Evolutionary conservation across 2,888 invertebrate species (phyloP).

Genomic region (Mongoloraphidia duomilia): DNA sequence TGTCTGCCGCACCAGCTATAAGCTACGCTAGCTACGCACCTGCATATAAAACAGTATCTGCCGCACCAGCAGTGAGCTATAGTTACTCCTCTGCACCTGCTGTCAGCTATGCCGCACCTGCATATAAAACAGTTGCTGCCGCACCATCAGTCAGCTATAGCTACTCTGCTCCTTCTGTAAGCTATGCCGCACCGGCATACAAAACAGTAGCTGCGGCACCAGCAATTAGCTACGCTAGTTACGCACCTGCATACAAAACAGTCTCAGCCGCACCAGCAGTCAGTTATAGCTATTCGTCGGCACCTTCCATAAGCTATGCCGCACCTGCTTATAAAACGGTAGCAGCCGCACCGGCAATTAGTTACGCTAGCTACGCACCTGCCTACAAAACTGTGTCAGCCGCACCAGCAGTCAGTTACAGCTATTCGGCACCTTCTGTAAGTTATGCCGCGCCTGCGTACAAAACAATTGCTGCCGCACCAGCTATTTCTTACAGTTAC

Average conservation of each 20-base stretch:
- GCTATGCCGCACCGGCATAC: conserved; percentile 9
- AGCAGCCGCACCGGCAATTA: neutral
- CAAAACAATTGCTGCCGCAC: conserved; percentile 11
- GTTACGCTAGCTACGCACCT: conserved; percentile 13
- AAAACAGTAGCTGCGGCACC: neutral
- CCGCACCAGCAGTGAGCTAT: conserved; percentile 2
- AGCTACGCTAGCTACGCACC: neutral
- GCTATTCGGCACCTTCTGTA: neutral
- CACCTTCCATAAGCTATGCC: conserved; percentile 12
- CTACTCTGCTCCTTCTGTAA: conserved; percentile 3
- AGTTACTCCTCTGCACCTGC: neutral
- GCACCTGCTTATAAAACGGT: conserved; percentile 11
- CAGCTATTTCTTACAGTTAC: conserved; percentile 17
- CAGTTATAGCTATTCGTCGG: neutral
- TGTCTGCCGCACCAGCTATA: neutral
- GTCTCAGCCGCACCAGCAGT: conserved; percentile 10
- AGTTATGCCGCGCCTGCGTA: conserved; percentile 1
- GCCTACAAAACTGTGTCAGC: conserved; percentile 8
- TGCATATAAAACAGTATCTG: neutral
- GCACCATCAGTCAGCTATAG: neutral
- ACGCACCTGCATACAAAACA: conserved; percentile 12
- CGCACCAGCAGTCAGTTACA: conserved; percentile 2
- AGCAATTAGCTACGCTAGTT: conserved; percentile 14
- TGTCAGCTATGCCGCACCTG: neutral
- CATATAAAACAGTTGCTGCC: neutral